These are phyloP conservation scores for Drosophila ananassae DNA, from an alignment of 1,140 invertebrate genomes.

Conservation along the genomic window DNA sequence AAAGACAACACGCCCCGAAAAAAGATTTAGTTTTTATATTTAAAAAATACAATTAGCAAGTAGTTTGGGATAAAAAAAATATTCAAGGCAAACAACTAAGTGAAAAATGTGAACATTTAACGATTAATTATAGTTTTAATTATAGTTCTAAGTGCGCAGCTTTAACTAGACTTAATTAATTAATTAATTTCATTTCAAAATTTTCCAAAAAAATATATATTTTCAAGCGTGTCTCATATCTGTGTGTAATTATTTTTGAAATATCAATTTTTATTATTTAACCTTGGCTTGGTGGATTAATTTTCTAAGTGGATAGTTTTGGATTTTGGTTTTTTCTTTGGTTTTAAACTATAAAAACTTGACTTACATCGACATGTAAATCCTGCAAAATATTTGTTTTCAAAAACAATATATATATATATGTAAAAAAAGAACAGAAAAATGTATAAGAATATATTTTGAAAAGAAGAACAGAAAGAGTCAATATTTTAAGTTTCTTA, in stretches of 20 bases:
- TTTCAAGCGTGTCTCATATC: constrained; percentile 5
- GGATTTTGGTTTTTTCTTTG: constrained; percentile 16
- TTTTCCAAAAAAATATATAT: not conserved
- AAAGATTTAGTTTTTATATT: not conserved
- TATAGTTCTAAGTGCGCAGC: constrained; percentile 24
- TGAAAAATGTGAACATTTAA: constrained; percentile 41
- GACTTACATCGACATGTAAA: constrained; percentile 87
- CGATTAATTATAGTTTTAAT: constrained; percentile 10
- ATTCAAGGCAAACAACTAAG: constrained; percentile 47
- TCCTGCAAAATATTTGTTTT: constrained; percentile 85
- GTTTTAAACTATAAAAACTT: constrained; percentile 76
- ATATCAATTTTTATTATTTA: constrained; percentile 44
- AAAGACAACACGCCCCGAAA: not conserved
- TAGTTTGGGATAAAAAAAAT: constrained; percentile 13
- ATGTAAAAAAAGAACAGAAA: constrained; percentile 76
- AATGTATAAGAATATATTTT: constrained; percentile 81
- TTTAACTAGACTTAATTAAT: constrained; percentile 24
- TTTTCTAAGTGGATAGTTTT: constrained; percentile 32
- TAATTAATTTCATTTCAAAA: not conserved
- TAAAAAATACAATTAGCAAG: constrained; percentile 5
- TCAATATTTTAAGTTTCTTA: constrained; percentile 12
- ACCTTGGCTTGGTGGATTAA: constrained; percentile 44
- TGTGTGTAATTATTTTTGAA: constrained; percentile 1
- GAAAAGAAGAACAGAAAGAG: constrained; percentile 62
- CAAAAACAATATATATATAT: constrained; percentile 53